Evolutionary conservation across 2,113 vertebrate genomes (phyloP).

Genomic region (Taxidea taxus): DNA sequence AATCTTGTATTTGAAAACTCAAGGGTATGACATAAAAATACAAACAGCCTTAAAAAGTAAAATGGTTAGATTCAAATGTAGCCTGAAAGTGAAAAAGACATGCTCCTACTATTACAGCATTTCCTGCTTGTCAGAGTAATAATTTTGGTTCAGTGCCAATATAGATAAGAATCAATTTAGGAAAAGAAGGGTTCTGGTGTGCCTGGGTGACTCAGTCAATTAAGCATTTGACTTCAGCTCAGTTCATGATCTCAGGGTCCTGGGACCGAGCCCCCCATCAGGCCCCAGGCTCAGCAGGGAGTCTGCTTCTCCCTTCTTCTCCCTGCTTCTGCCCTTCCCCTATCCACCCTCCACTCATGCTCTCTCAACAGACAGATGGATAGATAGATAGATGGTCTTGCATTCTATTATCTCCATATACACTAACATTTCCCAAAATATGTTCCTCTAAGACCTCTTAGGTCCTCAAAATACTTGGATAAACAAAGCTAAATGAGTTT

Average conservation of each 20-base stretch:
- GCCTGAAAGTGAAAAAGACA: not conserved
- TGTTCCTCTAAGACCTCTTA: not conserved
- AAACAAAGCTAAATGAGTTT: slow-evolving; percentile 1
- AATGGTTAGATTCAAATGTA: not conserved
- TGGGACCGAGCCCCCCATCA: accelerated
- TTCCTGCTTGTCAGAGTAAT: not conserved
- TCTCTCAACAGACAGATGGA: not conserved
- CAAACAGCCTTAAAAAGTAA: slow-evolving; percentile 5
- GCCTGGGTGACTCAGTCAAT: too few species aligned
- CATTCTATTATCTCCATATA: not conserved
- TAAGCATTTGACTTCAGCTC: too few species aligned
- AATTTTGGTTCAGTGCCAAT: not conserved
- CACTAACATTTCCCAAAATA: slow-evolving; percentile 22
- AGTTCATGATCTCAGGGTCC: too few species aligned
- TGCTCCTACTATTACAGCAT: not conserved
- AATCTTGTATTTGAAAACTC: not conserved
- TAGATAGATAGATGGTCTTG: not conserved
- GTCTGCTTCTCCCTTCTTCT: not conserved
- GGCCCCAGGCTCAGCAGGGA: not conserved
- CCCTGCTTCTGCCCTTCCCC: too few species aligned
- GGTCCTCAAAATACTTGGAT: not conserved
- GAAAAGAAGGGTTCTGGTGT: not conserved
- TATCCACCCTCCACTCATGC: not conserved
- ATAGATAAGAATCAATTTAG: not conserved
- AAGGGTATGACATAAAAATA: not conserved